Base-by-base conservation (phyloP, 2,888 invertebrate genomes). In the Podabrus alpinus region DNA sequence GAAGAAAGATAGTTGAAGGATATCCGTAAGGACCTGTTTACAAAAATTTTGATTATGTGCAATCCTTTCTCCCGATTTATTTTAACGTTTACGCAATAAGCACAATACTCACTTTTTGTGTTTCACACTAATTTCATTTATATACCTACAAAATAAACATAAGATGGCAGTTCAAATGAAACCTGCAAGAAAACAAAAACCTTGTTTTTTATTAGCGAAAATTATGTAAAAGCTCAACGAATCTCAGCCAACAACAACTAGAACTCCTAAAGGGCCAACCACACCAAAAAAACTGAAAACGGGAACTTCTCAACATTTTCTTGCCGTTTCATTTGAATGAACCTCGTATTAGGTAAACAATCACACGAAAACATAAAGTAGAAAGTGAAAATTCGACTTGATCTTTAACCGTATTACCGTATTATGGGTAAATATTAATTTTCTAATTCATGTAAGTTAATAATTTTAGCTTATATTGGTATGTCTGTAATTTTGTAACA, bases 341-440 rank as follows among this genome's bases (percentile, higher is more conserved):
- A 2, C n/a, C n/a, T n/a, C 45, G 45, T n/a, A n/a, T n/a, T n/a
- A n/a, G n/a, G n/a, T n/a, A 4, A n/a, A 45, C 11, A 45, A 45
- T 5, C n/a, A 45, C 45, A 45, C n/a, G 7, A 45, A n/a, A n/a
- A n/a, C 45, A 45, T 45, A 45, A 64, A 19, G 62, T 64, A 64
- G 21, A 13, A 64, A 21, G 21, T 64, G 62, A 64, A 64, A 64
- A 21, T 21, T 19, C 62, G 62, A 64, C 19, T 64, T 64, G n/a
- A 21, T 64, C 62, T 21, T 64, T 19, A 64, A 64, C 62, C 62
- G 19, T 64, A n/a, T n/a, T n/a, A n/a, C n/a, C n/a, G n/a, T n/a
- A n/a, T n/a, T n/a, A 21, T 64, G 62, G 62, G 62, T 64, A 64
- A 64, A 64, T 64, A 64, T 64, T 64, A n/a, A 19, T 64, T 21